Percentiles rank a stretch among this genome's conserved stretches.
Conservation (phyloP, 1,140 invertebrate species). For the Branchinecta lindahli region DNA sequence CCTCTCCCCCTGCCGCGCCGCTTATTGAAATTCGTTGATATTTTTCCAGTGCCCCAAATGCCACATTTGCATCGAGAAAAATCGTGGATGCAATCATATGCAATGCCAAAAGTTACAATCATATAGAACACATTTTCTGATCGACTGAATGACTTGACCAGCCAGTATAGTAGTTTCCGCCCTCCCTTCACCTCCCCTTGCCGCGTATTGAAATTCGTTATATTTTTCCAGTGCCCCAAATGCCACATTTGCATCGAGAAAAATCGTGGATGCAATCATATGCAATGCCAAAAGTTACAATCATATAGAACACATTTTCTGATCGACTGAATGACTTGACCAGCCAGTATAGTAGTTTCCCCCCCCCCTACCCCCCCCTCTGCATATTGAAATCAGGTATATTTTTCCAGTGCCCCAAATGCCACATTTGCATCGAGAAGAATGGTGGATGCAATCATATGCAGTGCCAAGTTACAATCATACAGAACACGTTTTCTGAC, state of each 20-base stretch:
- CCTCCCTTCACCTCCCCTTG: too few relatives aligned
- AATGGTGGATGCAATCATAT: conserved; percentile 99
- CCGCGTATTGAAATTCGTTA: not conserved
- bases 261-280: conserved; percentile 98
- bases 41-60: conserved; percentile 78
- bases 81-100: conserved; percentile 99
- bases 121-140: too few relatives aligned
- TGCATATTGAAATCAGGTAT: not conserved
- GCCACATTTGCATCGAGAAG: conserved; percentile 99
- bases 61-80: conserved; percentile 99
- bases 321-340: too few relatives aligned
- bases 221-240: conserved; percentile 65
- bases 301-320: too few relatives aligned
- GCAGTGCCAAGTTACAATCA: too few relatives aligned
- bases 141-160: too few relatives aligned
- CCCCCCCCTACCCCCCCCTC: too few relatives aligned
- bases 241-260: conserved; percentile 99
- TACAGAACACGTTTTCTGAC: too few relatives aligned
- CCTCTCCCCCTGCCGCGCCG: too few relatives aligned
- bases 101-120: conserved; percentile 47
- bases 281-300: too few relatives aligned
- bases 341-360: too few relatives aligned
- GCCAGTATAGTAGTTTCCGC: too few relatives aligned
- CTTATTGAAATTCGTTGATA: conserved; percentile 11
- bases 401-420: conserved; percentile 72